Percentiles rank a stretch among this genome's conserved stretches.
Conservation (phyloP, 2,888 invertebrate species). For the Drosophila incognita region DNA sequence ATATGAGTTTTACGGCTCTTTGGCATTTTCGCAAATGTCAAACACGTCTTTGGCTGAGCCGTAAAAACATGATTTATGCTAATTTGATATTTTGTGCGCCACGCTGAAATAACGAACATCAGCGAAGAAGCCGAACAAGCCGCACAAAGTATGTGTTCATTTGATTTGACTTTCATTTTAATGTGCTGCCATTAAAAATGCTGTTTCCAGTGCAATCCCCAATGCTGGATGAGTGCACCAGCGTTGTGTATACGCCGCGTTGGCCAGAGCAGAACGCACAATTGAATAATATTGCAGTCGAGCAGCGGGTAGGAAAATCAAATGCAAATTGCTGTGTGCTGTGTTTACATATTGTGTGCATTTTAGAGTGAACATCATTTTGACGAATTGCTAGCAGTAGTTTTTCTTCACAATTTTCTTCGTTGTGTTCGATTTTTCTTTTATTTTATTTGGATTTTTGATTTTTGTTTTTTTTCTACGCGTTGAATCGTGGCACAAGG, state of each 20-base stretch:
- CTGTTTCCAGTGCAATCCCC: too few species aligned
- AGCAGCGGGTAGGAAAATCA: conserved; percentile 11
- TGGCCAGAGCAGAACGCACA: background rate
- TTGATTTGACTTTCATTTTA: conserved; percentile 13
- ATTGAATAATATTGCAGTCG: conserved; percentile 19
- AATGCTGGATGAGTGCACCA: too few species aligned
- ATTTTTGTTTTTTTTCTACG: conserved; percentile 60
- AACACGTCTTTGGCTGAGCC: conserved; percentile 33
- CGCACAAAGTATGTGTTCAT: conserved; percentile 24
- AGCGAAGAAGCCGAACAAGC: conserved; percentile 21
- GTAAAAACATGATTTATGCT: conserved; percentile 62
- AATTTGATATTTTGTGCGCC: conserved; percentile 46
- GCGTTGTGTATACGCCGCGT: too few species aligned
- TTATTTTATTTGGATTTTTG: conserved; percentile 22
- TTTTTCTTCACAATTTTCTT: conserved; percentile 28
- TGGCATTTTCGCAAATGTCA: conserved; percentile 39
- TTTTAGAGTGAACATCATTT: conserved; percentile 49
- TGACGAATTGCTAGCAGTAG: conserved; percentile 57
- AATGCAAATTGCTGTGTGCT: conserved; percentile 33
- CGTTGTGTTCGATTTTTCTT: conserved; percentile 13
- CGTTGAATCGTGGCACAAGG: conserved; percentile 73
- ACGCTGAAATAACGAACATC: conserved; percentile 20
- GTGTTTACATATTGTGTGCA: conserved; percentile 45
- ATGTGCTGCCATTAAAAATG: too few species aligned
- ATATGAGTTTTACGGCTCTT: conserved; percentile 7